Evolutionary conservation across 1,140 invertebrate genomes (phyloP).

Genomic region (Drosophila lacteicornis): DNA sequence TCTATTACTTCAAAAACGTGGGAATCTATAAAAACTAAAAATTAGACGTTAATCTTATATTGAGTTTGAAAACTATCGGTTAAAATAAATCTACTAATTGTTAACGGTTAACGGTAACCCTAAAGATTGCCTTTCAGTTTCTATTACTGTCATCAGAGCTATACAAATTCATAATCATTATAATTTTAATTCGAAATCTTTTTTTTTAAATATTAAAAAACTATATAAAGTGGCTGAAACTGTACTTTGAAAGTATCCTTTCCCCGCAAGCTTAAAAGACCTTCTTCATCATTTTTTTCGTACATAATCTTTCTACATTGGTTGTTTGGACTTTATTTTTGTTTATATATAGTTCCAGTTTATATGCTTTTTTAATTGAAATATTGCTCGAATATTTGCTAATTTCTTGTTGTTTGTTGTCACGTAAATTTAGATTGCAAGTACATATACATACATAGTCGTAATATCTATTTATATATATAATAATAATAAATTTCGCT

Average conservation of each 20-base stretch:
- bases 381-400: slow-evolving; percentile 74
- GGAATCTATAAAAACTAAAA: no score
- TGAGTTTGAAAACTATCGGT: no score
- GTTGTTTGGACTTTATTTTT: slow-evolving; percentile 77
- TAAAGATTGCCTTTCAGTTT: no score
- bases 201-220: no score
- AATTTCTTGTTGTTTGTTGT: slow-evolving; percentile 20
- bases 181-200: no score
- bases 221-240: not conserved
- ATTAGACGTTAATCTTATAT: no score
- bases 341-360: slow-evolving; percentile 53
- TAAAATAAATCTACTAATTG: no score
- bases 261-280: slow-evolving; percentile 17
- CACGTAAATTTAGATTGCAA: slow-evolving; percentile 65
- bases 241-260: not conserved
- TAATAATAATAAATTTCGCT: slow-evolving; percentile 52
- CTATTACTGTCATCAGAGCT: no score
- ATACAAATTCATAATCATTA: no score
- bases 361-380: slow-evolving; percentile 67
- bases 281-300: slow-evolving; percentile 22
- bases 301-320: slow-evolving; percentile 73
- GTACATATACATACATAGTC: slow-evolving; percentile 61
- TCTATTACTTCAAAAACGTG: no score
- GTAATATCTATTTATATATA: slow-evolving; percentile 50
- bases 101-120: no score